phyloP scores from a whole-genome alignment of 2,888 invertebrate species.

The Drosophila mimetica region DNA sequence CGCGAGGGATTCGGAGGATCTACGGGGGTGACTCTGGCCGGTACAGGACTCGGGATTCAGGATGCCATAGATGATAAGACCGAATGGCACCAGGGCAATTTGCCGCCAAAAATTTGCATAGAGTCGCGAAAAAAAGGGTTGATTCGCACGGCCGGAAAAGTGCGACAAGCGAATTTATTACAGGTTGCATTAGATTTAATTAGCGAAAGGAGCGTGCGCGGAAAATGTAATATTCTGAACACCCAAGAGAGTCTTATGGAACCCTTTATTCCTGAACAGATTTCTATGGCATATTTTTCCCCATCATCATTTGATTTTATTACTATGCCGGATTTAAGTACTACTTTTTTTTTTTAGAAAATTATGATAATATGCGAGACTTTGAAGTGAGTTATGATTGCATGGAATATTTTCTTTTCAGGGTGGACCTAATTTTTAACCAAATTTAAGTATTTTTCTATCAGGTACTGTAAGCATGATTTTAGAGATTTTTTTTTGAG shows the following conservation, averaged over 20 bases:
- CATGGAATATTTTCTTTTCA: not conserved
- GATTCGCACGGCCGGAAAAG: slow-evolving; percentile 62
- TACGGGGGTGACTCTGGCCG: slow-evolving; percentile 42
- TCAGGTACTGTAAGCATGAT: not conserved
- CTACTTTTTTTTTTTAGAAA: too few species aligned
- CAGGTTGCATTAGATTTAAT: slow-evolving; percentile 81
- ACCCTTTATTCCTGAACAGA: slow-evolving; percentile 1
- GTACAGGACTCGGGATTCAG: slow-evolving; percentile 51
- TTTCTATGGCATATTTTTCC: not conserved
- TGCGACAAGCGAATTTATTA: slow-evolving; percentile 75
- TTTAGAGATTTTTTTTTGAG: not conserved
- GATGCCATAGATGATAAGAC: slow-evolving; percentile 53
- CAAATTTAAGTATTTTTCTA: too few species aligned
- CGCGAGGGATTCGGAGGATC: slow-evolving; percentile 70
- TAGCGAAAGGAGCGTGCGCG: slow-evolving; percentile 59
- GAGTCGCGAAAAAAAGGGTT: slow-evolving; percentile 63
- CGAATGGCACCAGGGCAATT: slow-evolving; percentile 62
- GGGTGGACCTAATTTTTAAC: too few species aligned
- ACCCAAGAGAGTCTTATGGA: slow-evolving; percentile 3
- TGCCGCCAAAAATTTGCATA: slow-evolving; percentile 72
- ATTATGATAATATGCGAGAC: not conserved
- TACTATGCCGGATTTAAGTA: not conserved
- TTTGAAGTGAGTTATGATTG: not conserved
- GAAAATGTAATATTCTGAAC: slow-evolving; percentile 38
- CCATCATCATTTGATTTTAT: not conserved